Evolutionary conservation across 2,888 invertebrate genomes (phyloP), one percentile per base, ranked within the genome.

Genomic region (Agriopis marginaria): DNA sequence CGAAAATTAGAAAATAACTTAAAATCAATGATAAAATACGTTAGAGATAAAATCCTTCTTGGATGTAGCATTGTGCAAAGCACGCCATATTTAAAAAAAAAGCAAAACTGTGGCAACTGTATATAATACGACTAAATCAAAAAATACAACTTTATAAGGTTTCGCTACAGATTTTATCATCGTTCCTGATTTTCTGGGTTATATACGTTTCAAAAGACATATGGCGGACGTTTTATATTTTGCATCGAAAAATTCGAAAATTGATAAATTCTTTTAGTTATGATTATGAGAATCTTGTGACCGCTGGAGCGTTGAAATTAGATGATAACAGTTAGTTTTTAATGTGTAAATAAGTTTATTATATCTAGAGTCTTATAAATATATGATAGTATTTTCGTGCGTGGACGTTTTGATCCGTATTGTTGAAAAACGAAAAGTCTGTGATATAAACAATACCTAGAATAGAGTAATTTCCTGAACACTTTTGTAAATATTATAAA

Each of bases 361-460:
- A 88, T 91, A 91, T 88, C 86, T 91, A 89, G 89, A 90, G 88
- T 91, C 89, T 87, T 93, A 91, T 92, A 93, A 89, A 91, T 94
- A 94, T 91, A 77, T 91, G 91, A 89, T 90, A 92, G 90, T 93
- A 93, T 94, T 92, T 93, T 93, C 89, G 90, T 93, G 93, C 91
- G 94, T 94, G 94, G 94, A 93, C 93, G 93, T 94, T 94, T 95
- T 94, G 89, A 93, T 92, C 91, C 94, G 92, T 94, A 93, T 94
- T 93, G 94, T 94, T 94, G 92, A 93, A 93, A 94, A 94, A 94
- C 94, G 95, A 95, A 94, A 94, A 94, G 94, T 95, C 95, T 95
- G 95, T 95, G 95, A 95, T 95, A 95, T 95, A 95, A 95, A 94
- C 94, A 94, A 92, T 93, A 93, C 89, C 39, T 94, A 93, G 91